Evolutionary conservation across 2,113 vertebrate species (phyloP).

Genomic region (Eulemur macaco): DNA sequence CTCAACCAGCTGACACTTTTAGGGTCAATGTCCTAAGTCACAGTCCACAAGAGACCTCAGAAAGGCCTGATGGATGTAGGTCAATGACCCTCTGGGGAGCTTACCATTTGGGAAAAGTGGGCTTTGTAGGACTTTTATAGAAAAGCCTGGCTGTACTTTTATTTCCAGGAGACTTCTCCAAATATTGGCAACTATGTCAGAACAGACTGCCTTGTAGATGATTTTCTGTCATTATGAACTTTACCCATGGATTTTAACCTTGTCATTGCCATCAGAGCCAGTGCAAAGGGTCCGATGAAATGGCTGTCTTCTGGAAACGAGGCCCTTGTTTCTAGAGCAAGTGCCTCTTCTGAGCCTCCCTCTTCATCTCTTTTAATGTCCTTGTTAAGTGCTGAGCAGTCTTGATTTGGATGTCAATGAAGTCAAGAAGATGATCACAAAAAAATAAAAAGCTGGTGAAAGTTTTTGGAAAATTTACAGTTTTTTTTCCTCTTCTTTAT

Average conservation of each 20-base stretch:
- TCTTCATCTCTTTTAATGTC: constrained; percentile 58
- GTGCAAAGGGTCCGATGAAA: background rate
- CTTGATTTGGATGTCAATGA: constrained; percentile 65
- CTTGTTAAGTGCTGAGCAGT: constrained; percentile 71
- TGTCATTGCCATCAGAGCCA: background rate
- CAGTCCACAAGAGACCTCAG: too few relatives aligned
- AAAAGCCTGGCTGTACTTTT: background rate
- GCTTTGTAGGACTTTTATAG: background rate
- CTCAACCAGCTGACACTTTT: background rate
- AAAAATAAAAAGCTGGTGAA: background rate
- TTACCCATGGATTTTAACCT: background rate
- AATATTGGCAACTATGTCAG: background rate
- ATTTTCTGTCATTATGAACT: background rate
- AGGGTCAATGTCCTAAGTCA: background rate
- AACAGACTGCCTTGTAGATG: background rate
- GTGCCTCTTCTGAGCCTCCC: background rate
- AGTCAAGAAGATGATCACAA: constrained; percentile 46
- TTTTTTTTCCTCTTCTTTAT: background rate
- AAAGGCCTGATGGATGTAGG: background rate
- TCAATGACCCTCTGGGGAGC: background rate
- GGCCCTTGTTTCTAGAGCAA: background rate
- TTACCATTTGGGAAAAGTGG: background rate
- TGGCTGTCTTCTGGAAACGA: background rate
- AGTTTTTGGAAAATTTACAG: background rate
- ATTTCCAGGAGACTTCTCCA: background rate